These are phyloP conservation scores for Dynastes tityus DNA, from an alignment of 2,888 invertebrate species.

Conservation along the genomic window DNA sequence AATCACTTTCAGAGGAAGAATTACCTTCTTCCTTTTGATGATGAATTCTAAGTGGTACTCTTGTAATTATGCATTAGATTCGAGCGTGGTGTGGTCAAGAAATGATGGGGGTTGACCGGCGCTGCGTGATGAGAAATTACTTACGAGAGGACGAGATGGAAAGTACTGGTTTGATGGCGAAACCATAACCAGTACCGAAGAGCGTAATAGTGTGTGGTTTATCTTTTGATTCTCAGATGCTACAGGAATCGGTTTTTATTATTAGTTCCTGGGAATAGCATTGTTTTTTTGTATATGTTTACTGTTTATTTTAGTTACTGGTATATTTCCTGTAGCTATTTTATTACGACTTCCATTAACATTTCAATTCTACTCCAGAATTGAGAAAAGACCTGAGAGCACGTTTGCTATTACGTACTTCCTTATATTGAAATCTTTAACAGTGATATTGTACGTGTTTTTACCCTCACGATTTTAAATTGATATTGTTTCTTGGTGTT, in stretches of 20 bases:
- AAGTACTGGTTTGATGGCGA: constrained; percentile 15
- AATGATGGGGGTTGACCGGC: constrained; percentile 17
- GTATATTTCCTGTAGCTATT: too few species aligned
- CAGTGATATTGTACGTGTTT: too few species aligned
- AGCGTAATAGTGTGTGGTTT: background rate
- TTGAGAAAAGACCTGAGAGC: too few species aligned
- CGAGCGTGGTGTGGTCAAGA: constrained; percentile 14
- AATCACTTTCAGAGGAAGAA: constrained; percentile 16
- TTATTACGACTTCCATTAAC: too few species aligned
- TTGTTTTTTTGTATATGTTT: background rate
- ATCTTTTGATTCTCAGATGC: background rate
- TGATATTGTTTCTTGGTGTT: too few species aligned
- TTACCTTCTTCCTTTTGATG: constrained; percentile 5
- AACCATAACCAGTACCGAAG: background rate
- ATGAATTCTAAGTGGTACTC: constrained; percentile 12
- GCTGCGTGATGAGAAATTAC: constrained; percentile 12
- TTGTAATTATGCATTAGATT: constrained; percentile 18
- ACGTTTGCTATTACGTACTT: too few species aligned
- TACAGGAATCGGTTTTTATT: too few species aligned
- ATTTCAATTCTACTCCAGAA: too few species aligned
- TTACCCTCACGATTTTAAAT: too few species aligned
- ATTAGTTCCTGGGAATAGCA: background rate
- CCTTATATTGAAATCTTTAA: too few species aligned
- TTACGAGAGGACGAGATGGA: background rate
- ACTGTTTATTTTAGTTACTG: too few species aligned